Base-by-base conservation (phyloP, 2,888 invertebrate species). In the Hymenopus coronatus region DNA sequence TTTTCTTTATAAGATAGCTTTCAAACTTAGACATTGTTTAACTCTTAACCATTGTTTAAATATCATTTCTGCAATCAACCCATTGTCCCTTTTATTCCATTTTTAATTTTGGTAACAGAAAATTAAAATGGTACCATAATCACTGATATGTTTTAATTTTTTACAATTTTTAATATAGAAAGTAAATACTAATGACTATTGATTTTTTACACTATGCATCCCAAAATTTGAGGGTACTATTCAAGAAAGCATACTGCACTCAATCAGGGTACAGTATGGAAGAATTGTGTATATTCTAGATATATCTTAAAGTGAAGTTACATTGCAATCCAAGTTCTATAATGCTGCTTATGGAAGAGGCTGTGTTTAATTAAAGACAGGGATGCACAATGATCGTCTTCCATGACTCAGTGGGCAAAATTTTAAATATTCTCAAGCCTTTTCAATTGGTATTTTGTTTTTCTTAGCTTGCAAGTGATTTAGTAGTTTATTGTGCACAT, bases 401-500 rank as follows among this genome's bases (percentile, higher is more conserved):
- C 54, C 54, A 70, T 70, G 54, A 70, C 54, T 70, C 54, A 70
- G 54, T 70, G 54, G 54, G 54, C 54, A 70, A 70, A 70, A 70
- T 70, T 70, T 30, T 70, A 20, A 70, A 70, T 8, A 70, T 6
- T 12, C 54, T 70, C 15, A 70, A 70, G 15, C 54, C 54, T 20
- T 15, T 54, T 3, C 20, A 54, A 15, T 54, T 70, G 20, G 25
- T 20, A 70, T 70, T 40, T 70, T 89, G 88, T 89, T 88, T 90
- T 89, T 85, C 88, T 84, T 54, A 83, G 33, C 40, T 40, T 83
- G 85, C 82, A 90, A 89, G 87, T 90, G 54, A 83, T 90, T 89
- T 86, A 89, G 54, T 85, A 30, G 30, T 83, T 83, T 83, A 7
- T 25, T 70, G 54, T 70, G 54, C 54, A 70, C 54, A 70, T 70